phyloP scores from a whole-genome alignment of 2,888 invertebrate genomes.

The Lamellibrachia columna region DNA sequence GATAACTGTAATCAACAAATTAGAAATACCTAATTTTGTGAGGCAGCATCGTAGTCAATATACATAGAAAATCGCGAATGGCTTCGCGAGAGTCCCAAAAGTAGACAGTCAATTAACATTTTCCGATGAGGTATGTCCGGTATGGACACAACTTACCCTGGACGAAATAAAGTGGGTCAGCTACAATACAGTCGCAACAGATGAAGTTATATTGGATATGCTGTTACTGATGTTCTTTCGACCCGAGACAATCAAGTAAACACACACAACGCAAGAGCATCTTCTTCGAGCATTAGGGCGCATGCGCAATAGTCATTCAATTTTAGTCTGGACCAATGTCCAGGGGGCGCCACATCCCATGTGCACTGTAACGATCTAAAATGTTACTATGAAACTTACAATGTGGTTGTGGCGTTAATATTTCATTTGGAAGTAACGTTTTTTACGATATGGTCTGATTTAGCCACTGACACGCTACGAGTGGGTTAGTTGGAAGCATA shows the following conservation, averaged over 20 bases:
- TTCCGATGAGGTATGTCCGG: neutral
- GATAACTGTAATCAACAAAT: neutral
- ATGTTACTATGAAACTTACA: neutral
- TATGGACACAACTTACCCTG: neutral
- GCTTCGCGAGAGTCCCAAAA: neutral
- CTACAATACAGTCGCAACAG: neutral
- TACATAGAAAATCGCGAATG: neutral
- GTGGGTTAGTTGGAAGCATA: neutral
- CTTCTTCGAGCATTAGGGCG: neutral
- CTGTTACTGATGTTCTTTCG: neutral
- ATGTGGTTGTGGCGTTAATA: neutral
- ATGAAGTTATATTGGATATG: neutral
- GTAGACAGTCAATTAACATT: slow-evolving; percentile 6
- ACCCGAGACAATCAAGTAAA: slow-evolving; percentile 3
- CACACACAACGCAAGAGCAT: neutral
- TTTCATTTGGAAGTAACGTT: neutral
- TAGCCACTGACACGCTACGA: neutral
- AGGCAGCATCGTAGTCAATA: neutral
- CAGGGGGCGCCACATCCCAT: neutral
- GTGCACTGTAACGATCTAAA: neutral
- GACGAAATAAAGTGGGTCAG: neutral
- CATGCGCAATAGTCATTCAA: neutral
- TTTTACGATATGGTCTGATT: neutral
- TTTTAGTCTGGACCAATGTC: neutral
- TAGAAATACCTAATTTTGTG: neutral